phyloP scores from a whole-genome alignment of 2,113 vertebrate genomes.

The Andinoacara biseriatus region DNA sequence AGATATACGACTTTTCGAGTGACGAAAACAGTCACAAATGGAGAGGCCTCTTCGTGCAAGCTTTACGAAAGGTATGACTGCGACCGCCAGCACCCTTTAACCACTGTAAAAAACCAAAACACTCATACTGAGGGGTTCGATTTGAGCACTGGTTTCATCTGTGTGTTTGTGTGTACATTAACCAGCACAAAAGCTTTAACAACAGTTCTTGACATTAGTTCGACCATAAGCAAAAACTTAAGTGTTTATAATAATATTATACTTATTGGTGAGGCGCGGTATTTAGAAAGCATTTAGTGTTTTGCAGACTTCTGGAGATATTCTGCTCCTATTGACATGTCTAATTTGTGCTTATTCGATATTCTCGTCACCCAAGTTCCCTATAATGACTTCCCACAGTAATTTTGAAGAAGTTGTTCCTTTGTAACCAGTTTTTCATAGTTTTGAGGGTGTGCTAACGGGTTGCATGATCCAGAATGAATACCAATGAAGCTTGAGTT shows the following conservation, averaged over 20 bases:
- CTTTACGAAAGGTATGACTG: conserved; percentile 89
- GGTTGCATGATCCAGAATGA: neutral
- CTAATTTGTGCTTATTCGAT: conserved; percentile 1
- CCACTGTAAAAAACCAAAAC: neutral
- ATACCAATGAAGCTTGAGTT: neutral
- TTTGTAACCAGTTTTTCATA: conserved; percentile 7
- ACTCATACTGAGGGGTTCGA: neutral
- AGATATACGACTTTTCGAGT: conserved; percentile 94
- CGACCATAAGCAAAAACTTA: neutral
- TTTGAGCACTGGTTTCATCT: neutral
- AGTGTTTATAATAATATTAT: neutral
- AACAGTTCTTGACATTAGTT: neutral
- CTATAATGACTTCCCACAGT: neutral
- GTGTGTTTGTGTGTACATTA: neutral
- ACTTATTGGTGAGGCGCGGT: neutral
- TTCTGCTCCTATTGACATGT: conserved; percentile 1
- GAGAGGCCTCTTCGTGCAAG: conserved; percentile 94
- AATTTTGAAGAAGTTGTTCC: conserved; percentile 49
- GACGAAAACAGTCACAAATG: conserved; percentile 96
- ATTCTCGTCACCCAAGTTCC: conserved; percentile 26
- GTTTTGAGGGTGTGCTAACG: neutral
- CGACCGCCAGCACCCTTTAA: neutral
- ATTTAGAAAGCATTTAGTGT: neutral
- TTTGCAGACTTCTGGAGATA: neutral
- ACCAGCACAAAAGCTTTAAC: neutral